Percentiles rank a stretch among this genome's conserved stretches.
Conservation (phyloP, 2,888 invertebrate species). For the Rutpela maculata region DNA sequence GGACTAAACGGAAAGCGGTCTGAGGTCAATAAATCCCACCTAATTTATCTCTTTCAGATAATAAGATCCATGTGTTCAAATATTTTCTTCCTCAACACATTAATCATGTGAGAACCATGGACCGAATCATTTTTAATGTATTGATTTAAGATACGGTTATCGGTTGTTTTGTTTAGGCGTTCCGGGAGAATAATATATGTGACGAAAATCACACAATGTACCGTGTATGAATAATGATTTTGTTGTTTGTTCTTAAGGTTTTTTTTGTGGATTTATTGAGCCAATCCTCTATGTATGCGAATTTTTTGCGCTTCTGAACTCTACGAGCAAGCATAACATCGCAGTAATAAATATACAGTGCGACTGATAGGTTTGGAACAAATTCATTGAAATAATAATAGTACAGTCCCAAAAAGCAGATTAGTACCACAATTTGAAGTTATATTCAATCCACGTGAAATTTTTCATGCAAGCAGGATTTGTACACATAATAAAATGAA, state of each 20-base stretch:
- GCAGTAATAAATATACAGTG: background rate
- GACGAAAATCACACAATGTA: background rate
- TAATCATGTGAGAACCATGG: conserved; percentile 33
- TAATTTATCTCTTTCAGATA: conserved; percentile 22
- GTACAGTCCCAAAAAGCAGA: too few relatives aligned
- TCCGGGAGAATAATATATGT: background rate
- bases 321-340: background rate
- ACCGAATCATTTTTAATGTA: conserved; percentile 35
- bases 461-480: too few relatives aligned
- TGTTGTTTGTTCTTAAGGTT: background rate
- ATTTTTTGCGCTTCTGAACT: background rate
- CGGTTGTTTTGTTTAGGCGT: conserved; percentile 21
- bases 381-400: too few relatives aligned
- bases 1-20: conserved; percentile 12
- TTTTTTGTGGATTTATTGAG: background rate
- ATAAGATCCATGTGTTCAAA: conserved; percentile 41
- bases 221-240: background rate
- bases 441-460: too few relatives aligned
- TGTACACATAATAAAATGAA: too few relatives aligned
- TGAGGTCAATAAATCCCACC: conserved; percentile 37
- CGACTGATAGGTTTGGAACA: background rate
- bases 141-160: conserved; percentile 32
- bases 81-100: conserved; percentile 41
- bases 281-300: background rate
- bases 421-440: too few relatives aligned